Evolutionary conservation across 2,797 vertebrate genomes (phyloP), one percentile per base, ranked within the genome.

Genomic region (Periophthalmus magnuspinnatus): DNA sequence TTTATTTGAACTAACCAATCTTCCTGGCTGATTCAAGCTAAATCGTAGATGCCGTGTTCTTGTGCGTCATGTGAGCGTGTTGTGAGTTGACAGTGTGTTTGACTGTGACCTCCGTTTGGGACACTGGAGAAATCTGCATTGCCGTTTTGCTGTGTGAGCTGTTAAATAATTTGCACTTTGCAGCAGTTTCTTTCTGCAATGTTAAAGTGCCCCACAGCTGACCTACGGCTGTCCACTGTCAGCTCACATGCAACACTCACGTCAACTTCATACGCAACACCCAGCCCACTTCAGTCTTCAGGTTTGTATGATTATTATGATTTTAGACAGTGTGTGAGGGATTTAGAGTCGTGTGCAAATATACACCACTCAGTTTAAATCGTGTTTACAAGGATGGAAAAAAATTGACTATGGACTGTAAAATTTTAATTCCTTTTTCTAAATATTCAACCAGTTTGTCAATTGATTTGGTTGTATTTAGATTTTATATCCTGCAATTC

Each of bases 181-280:
- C 54, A 28, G 55, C 55, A 56, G 9, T 77, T 75, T 65, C 52
- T 58, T 45, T 45, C 6, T 57, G 67, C 22, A 55, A 55, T 36
- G 65, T 78, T 78, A 67, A 54, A 77, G 71, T 47, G 52, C 64
- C 79, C 68, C 47, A n/a, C 67, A 62, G 79, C 72, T 65, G 56
- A 65, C 57, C 71, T 48, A 64, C 21, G 2, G 58, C 71, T 72
- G 10, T 71, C 56, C 54, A 59, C 48, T 5, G 5, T 33, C 14
- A 28, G 41, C 14, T 45, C 13, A 45, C 13, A 14, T 45, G 41
- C 13, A 16, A 45, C 41, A 45, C 13, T 13, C 0, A 14, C 3
- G 14, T 45, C 13, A 38, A 67, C 66, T 48, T 24, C 21, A 47
- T 24, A 48, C 48, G 61, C 16, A 17, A 47, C 2, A 7, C 10